Evolutionary conservation across 2,113 vertebrate genomes (phyloP).

Genomic region (Bothrops jararaca): DNA sequence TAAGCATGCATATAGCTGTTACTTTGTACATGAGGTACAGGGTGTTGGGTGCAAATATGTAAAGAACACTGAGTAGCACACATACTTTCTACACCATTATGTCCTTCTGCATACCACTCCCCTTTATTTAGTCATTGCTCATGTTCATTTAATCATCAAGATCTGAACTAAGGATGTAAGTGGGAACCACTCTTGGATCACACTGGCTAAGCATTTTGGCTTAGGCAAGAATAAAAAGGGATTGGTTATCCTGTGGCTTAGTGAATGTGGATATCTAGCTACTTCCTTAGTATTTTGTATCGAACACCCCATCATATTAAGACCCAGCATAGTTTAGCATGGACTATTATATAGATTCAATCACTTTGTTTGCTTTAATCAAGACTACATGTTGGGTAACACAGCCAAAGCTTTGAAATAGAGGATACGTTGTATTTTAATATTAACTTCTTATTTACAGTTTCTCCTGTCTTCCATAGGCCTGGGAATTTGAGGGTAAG

Average conservation of each 20-base stretch:
- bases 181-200: not conserved
- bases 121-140: not conserved
- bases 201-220: not conserved
- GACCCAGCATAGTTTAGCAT: not conserved
- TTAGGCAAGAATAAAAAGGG: not conserved
- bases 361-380: not conserved
- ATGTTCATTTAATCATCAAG: not conserved
- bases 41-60: not conserved
- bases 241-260: not conserved
- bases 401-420: not conserved
- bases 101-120: not conserved
- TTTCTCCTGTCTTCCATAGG: not conserved
- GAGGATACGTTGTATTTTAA: not conserved
- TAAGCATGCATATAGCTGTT: not conserved
- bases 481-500: not conserved
- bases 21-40: not conserved
- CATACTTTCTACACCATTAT: not conserved
- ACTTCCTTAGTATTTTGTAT: not conserved
- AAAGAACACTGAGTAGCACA: not conserved
- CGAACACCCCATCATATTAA: not conserved
- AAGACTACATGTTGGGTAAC: not conserved
- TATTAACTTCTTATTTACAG: not conserved
- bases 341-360: not conserved
- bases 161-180: not conserved
- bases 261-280: not conserved